phyloP scores from a whole-genome alignment of 2,113 vertebrate genomes.

The Aleadryas rufinucha region DNA sequence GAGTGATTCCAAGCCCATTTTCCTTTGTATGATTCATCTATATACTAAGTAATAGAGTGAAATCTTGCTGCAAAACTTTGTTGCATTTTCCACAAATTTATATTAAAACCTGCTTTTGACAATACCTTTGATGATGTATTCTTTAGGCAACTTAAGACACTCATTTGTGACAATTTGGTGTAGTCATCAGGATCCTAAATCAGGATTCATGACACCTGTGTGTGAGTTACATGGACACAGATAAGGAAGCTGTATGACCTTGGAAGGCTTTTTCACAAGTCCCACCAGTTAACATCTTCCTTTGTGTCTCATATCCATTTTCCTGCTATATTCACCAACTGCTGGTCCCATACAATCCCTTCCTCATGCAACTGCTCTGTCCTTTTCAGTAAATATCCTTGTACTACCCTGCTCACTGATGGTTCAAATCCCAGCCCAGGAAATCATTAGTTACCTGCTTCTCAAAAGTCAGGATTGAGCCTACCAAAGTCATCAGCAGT shows the following conservation, averaged over 20 bases:
- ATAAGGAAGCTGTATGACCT: not conserved
- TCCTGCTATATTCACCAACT: not conserved
- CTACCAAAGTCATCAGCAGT: not conserved
- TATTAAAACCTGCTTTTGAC: not conserved
- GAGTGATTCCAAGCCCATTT: not conserved
- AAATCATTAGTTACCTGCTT: not conserved
- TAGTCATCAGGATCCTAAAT: not conserved
- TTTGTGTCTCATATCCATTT: not conserved
- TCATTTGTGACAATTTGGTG: not conserved
- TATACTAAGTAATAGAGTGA: not conserved
- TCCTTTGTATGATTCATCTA: not conserved
- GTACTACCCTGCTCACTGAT: not conserved
- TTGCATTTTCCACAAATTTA: not conserved
- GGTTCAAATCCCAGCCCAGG: not conserved
- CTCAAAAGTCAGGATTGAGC: not conserved
- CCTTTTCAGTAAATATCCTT: not conserved
- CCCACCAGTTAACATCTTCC: not conserved
- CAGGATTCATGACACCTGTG: accelerated
- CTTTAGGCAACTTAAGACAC: not conserved
- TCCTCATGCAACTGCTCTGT: not conserved
- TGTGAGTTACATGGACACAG: not conserved
- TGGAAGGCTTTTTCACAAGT: not conserved
- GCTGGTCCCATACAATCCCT: not conserved
- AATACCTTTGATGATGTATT: not conserved
- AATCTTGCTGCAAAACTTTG: not conserved